Evolutionary conservation across 2,113 vertebrate genomes (phyloP), one percentile per base, ranked within the genome.

Genomic region (Pachypanchax playfairii): DNA sequence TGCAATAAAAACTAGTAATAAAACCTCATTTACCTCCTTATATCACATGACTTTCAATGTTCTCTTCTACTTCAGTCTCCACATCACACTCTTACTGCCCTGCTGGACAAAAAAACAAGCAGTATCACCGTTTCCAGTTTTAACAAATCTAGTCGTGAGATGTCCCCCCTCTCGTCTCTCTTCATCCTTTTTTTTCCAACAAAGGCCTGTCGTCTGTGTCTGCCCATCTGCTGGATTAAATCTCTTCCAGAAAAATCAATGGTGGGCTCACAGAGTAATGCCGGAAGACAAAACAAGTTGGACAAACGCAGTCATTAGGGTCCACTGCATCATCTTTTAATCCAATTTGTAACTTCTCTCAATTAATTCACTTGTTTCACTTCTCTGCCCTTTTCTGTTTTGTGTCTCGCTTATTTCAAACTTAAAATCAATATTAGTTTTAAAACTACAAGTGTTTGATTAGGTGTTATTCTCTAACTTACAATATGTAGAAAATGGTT

Each of bases 221-320:
- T 46, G 77, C 31, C 70, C 42, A 65, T 65, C 66, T 50, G 62
- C 52, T 70, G 76, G 80, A 77, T 81, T 84, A 66, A 80, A 86
- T 73, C 79, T 80, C 63, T 80, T 24, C 22, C 58, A 61, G 73
- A 70, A 26, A 87, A 87, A 87, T 88, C 87, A 66, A 84, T 85
- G 64, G 28, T 10, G 28, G 61, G 65, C 70, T 83, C 20, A 3
- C 53, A 39, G 73, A 44, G 56, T 76, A 74, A 84, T 78, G 73
- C 71, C 48, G 47, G 64, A 77, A 65, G 53, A 76, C 70, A 65
- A 56, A 59, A 65, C 49, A 60, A 79, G 67, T 66, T 47, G 65
- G 64, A 55, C 55, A 82, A 84, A 68, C 66, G 69, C 62, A 81
- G 70, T 55, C 70, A 77, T 81, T 64, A 71, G 25, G 21, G 24